These are phyloP conservation scores for Orientallactaga bullata DNA, from an alignment of 2,113 vertebrate species.

Conservation along the genomic window DNA sequence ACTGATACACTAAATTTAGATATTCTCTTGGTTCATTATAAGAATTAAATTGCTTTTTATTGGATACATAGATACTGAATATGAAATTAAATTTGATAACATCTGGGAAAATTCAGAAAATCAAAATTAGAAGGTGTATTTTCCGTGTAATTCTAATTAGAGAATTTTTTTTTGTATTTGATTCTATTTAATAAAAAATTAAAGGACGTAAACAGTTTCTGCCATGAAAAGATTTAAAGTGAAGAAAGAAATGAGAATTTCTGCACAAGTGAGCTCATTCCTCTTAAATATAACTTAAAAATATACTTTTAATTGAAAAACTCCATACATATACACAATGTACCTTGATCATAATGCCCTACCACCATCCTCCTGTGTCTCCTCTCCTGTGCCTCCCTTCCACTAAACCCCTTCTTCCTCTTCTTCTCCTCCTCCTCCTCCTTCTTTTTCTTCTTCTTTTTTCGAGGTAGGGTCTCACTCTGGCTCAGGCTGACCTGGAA, in stretches of 20 bases:
- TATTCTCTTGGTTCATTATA: constrained; percentile 66
- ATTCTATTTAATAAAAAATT: constrained; percentile 53
- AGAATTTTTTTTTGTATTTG: constrained; percentile 58
- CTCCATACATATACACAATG: no score
- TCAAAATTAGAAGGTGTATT: constrained; percentile 36
- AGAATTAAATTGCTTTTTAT: constrained; percentile 70
- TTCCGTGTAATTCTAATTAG: constrained; percentile 66
- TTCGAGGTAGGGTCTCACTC: no score
- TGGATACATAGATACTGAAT: constrained; percentile 64
- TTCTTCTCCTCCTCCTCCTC: no score
- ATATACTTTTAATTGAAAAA: no score
- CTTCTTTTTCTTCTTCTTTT: no score
- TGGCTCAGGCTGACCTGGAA: no score
- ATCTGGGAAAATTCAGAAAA: constrained; percentile 70
- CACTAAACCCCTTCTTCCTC: no score
- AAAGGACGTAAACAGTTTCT: constrained; percentile 62
- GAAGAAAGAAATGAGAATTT: constrained; percentile 74
- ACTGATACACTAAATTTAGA: constrained; percentile 56
- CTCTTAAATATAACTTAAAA: no score
- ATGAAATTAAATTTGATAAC: constrained; percentile 69
- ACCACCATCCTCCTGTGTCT: no score
- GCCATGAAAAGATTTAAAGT: constrained; percentile 66
- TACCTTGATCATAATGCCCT: no score
- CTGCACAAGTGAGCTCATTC: constrained; percentile 51
- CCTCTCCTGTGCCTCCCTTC: no score